These are phyloP conservation scores for Elaphurus davidianus DNA, from an alignment of 2,113 vertebrate genomes.

Conservation along the genomic window DNA sequence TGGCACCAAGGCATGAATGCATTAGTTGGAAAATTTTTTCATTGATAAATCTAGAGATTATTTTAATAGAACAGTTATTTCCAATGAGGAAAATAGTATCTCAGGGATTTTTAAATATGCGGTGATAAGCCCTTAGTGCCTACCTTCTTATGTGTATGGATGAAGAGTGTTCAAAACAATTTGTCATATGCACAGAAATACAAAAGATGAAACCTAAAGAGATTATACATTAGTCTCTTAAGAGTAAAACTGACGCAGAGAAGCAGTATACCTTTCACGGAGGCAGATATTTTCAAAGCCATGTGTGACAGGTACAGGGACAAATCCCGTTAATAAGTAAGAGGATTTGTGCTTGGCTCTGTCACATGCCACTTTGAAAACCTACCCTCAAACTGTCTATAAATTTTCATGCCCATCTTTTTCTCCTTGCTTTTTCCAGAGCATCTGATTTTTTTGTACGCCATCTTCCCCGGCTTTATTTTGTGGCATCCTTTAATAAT, in stretches of 20 bases:
- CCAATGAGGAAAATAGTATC: slow-evolving; percentile 49
- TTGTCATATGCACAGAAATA: slow-evolving; percentile 73
- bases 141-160: slow-evolving; percentile 53
- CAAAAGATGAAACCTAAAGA: slow-evolving; percentile 73
- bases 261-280: slow-evolving; percentile 70
- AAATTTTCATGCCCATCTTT: slow-evolving; percentile 62
- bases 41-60: slow-evolving; percentile 38
- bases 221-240: slow-evolving; percentile 67
- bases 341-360: slow-evolving; percentile 73
- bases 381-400: slow-evolving; percentile 65
- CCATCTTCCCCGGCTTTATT: not conserved
- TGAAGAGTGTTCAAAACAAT: slow-evolving; percentile 73
- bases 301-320: slow-evolving; percentile 72
- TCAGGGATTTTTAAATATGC: slow-evolving; percentile 47
- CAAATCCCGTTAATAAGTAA: slow-evolving; percentile 79
- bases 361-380: slow-evolving; percentile 76
- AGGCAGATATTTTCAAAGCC: slow-evolving; percentile 75
- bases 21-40: slow-evolving; percentile 46
- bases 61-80: slow-evolving; percentile 62
- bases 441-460: slow-evolving; percentile 40
- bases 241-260: slow-evolving; percentile 66
- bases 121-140: slow-evolving; percentile 1
- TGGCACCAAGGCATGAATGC: not conserved
- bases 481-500: not conserved
- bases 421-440: slow-evolving; percentile 39